phyloP scores from a whole-genome alignment of 92 coral and sea anemone genomes.

The Epizoanthus rinbou region DNA sequence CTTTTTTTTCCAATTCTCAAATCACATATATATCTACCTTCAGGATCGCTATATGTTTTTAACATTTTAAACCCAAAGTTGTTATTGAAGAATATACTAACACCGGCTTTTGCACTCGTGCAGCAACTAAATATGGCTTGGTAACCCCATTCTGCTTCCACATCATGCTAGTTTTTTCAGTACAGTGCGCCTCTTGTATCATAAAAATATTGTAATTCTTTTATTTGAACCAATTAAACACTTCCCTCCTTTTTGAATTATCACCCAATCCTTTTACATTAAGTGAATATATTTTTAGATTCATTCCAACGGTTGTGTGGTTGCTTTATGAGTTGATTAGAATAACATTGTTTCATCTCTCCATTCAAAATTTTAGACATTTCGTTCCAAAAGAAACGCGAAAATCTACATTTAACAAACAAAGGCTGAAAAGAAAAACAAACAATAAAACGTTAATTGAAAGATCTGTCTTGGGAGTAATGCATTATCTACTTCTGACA shows the following conservation, averaged over 20 bases:
- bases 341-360: too few relatives aligned
- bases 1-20: neutral
- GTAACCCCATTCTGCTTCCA: slow-evolving; percentile 55
- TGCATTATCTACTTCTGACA: too few relatives aligned
- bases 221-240: slow-evolving; percentile 36
- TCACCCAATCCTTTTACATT: slow-evolving; percentile 48
- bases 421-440: too few relatives aligned
- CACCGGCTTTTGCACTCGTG: slow-evolving; percentile 45
- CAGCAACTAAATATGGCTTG: slow-evolving; percentile 42
- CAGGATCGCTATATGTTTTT: slow-evolving; percentile 13
- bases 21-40: slow-evolving; percentile 40
- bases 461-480: too few relatives aligned
- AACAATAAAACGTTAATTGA: too few relatives aligned
- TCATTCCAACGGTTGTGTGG: neutral
- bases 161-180: slow-evolving; percentile 15
- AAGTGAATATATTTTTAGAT: slow-evolving; percentile 41
- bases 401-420: too few relatives aligned
- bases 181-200: slow-evolving; percentile 46
- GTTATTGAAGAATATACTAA: slow-evolving; percentile 42
- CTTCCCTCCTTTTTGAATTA: slow-evolving; percentile 43
- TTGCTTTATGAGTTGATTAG: too few relatives aligned
- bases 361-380: too few relatives aligned
- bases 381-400: too few relatives aligned
- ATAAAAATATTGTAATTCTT: slow-evolving; percentile 33
- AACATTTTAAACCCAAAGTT: slow-evolving; percentile 38